Percentiles rank a stretch among this genome's conserved stretches.
Conservation (phyloP, 2,888 invertebrate genomes). For the Hyalella azteca region DNA sequence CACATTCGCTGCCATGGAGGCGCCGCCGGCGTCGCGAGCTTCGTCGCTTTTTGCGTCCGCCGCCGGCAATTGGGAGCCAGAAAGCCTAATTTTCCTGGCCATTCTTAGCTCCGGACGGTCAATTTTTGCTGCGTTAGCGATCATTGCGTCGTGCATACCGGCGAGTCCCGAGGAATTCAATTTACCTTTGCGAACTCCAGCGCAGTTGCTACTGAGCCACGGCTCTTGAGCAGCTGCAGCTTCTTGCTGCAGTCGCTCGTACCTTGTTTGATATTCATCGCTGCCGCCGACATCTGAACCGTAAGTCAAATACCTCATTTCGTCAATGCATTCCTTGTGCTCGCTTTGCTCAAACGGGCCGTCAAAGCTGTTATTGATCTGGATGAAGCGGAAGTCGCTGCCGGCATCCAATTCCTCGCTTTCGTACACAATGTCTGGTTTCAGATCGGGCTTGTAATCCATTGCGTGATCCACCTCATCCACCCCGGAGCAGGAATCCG, state of each 20-base stretch:
- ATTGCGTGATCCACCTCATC: background rate
- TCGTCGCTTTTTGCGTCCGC: background rate
- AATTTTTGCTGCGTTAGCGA: constrained; percentile 8
- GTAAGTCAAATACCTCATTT: constrained; percentile 8
- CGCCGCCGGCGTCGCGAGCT: background rate
- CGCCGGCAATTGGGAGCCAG: constrained; percentile 1
- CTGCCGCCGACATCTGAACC: background rate
- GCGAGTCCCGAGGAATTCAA: background rate
- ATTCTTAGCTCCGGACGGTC: constrained; percentile 18
- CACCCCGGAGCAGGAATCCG: background rate
- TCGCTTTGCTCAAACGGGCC: background rate
- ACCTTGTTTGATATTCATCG: background rate
- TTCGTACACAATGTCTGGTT: background rate
- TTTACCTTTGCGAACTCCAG: background rate
- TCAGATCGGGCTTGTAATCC: background rate
- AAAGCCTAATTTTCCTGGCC: constrained; percentile 36
- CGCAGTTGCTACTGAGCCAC: background rate
- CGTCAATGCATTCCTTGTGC: background rate
- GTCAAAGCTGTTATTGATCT: background rate
- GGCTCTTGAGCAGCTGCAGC: background rate
- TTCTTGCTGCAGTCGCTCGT: background rate
- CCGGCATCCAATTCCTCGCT: constrained; percentile 8
- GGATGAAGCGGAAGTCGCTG: constrained; percentile 11
- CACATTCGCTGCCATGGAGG: background rate
- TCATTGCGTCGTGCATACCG: constrained; percentile 12